Base-by-base conservation (phyloP, 2,888 invertebrate genomes). In the Plebejus argus region DNA sequence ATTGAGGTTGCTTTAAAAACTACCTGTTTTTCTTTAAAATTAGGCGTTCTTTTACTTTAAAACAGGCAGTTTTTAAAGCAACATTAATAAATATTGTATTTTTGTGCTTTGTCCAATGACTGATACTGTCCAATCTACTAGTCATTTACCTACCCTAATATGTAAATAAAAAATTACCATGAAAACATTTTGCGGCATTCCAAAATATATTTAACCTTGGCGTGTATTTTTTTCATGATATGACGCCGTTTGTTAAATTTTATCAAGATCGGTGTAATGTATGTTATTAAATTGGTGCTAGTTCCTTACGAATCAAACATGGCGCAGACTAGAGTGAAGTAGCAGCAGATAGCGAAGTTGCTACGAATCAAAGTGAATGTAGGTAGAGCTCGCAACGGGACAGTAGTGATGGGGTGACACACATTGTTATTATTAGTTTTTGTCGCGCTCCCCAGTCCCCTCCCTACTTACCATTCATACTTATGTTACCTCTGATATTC, bases 351-450 rank as follows among this genome's bases (percentile, higher is more conserved):
- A 23, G 61, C 23, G 28, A 58, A 58, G 20, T 58, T 58, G 10
- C 58, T 20, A 10, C 61, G 23, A 66, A 66, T 28, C 87, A 87
- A 86, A 86, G 85, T 88, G 87, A 87, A 88, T n/a, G 86, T 85
- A 83, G 87, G 88, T 23, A 66, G 20, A 20, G 87, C 87, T 90
- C 88, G 82, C 84, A 85, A 86, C 87, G 87, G 88, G 88, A 87
- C 86, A 85, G 85, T 87, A 85, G 86, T 90, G 91, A 91, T 90
- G 90, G 93, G 92, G 93, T 92, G 92, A 92, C 91, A 85, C 85
- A 85, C 88, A 84, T 88, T 88, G 93, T 92, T 94, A 94, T 93
- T 94, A 93, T 93, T 94, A 93, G 94, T 93, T 93, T 93, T 93
- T 92, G 90, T 89, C 89, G 90, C 91, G 90, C 85, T 82, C 87